Conservation (phyloP, 2,113 vertebrate species). For the Amblyopsis rosae region DNA sequence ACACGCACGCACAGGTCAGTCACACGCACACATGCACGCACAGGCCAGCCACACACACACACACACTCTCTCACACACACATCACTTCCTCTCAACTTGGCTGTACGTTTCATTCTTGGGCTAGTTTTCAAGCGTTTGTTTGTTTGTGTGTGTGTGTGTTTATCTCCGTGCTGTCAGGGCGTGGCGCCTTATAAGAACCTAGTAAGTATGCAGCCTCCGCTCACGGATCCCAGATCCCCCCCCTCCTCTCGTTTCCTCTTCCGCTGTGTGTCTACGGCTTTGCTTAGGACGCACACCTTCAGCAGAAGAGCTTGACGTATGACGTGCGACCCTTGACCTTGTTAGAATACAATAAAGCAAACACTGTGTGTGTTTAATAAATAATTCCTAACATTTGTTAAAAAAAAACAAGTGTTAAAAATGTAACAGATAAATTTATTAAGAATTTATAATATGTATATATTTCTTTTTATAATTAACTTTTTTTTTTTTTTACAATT, state of each 20-base stretch:
- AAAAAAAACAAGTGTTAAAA: no score
- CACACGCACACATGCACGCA: no score
- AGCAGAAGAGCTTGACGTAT: not conserved
- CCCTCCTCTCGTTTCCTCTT: not conserved
- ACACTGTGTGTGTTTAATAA: no score
- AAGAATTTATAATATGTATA: no score
- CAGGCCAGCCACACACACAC: not conserved
- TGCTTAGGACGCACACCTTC: slow-evolving; percentile 22
- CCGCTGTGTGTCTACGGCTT: slow-evolving; percentile 23
- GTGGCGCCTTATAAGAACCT: slow-evolving; percentile 78
- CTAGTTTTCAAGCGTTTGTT: slow-evolving; percentile 56
- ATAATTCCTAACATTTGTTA: no score
- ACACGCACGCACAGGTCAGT: no score
- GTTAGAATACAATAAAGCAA: no score
- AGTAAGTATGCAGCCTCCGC: slow-evolving; percentile 72
- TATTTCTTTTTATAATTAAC: no score
- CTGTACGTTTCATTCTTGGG: slow-evolving; percentile 22
- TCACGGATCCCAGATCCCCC: not conserved
- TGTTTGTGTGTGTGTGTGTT: slow-evolving; percentile 70
- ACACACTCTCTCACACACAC: not conserved
- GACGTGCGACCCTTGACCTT: no score
- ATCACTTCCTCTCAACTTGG: slow-evolving; percentile 14
- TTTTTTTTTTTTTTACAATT: no score
- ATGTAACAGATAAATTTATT: no score
- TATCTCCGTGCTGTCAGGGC: slow-evolving; percentile 80